These are phyloP conservation scores for Brachionus plicatilis DNA, from an alignment of 1,140 invertebrate genomes.

Conservation along the genomic window DNA sequence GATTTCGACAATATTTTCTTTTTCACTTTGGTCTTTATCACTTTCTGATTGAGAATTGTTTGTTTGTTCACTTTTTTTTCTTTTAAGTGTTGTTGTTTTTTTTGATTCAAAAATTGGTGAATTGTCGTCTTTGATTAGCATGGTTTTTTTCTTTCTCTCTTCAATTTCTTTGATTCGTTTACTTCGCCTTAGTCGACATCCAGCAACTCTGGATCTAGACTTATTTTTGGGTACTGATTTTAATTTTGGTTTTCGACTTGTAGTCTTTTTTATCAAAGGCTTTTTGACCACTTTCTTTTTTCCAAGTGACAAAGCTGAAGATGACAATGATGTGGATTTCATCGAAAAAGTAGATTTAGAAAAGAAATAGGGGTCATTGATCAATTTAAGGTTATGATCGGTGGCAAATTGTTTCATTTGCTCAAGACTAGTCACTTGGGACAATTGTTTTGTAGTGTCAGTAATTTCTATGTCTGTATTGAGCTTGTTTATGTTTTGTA, in stretches of 20 bases:
- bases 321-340: too few relatives aligned
- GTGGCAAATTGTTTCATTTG: background rate
- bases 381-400: background rate
- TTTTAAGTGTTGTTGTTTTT: background rate
- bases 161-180: conserved; percentile 7
- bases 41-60: background rate
- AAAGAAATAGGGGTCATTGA: background rate
- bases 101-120: background rate
- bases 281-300: background rate
- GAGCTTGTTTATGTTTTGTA: background rate
- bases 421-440: background rate
- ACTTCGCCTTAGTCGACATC: background rate
- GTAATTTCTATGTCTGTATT: background rate
- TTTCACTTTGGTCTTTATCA: background rate
- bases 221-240: background rate
- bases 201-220: background rate
- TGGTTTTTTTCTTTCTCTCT: background rate
- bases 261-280: background rate
- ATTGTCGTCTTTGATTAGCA: background rate
- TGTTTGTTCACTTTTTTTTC: background rate
- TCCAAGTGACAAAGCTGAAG: background rate
- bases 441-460: background rate
- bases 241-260: background rate
- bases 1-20: background rate
- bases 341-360: background rate